These are phyloP conservation scores for Drosophila pruinosa DNA, from an alignment of 1,140 invertebrate genomes.

Conservation along the genomic window DNA sequence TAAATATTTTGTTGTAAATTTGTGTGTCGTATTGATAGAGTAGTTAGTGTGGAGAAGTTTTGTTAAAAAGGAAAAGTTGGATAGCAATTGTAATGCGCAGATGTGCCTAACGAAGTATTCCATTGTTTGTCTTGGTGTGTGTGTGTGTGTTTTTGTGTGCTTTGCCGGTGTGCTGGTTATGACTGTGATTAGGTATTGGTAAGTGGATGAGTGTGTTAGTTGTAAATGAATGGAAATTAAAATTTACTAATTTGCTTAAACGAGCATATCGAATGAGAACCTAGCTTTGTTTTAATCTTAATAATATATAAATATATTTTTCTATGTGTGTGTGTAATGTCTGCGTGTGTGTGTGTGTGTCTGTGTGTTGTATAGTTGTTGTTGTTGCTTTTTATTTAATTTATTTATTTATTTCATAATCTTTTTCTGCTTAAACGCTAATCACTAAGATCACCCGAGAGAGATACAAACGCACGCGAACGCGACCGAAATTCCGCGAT, in stretches of 20 bases:
- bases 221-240: constrained; percentile 17
- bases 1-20: constrained; percentile 40
- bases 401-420: constrained; percentile 26
- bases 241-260: constrained; percentile 11
- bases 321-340: constrained; percentile 37
- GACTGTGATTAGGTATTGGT: constrained; percentile 7
- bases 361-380: constrained; percentile 39
- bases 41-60: constrained; percentile 3
- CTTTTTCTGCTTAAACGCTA: constrained; percentile 73
- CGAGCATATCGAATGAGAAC: constrained; percentile 43
- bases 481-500: constrained; percentile 83
- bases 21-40: constrained; percentile 11
- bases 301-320: constrained; percentile 19
- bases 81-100: neutral
- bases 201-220: constrained; percentile 12
- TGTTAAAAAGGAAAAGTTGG: constrained; percentile 7
- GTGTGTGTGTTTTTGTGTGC: neutral
- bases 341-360: constrained; percentile 35
- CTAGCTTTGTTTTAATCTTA: constrained; percentile 38
- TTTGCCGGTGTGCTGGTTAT: neutral
- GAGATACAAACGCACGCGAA: constrained; percentile 82
- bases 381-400: constrained; percentile 39
- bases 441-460: constrained; percentile 83
- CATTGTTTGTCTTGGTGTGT: neutral
- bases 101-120: neutral